A percentile compares a stretch with the other conserved stretches of the same genome.
Conservation (phyloP, 2,797 vertebrate genomes). For the Brachymystax lenok region DNA sequence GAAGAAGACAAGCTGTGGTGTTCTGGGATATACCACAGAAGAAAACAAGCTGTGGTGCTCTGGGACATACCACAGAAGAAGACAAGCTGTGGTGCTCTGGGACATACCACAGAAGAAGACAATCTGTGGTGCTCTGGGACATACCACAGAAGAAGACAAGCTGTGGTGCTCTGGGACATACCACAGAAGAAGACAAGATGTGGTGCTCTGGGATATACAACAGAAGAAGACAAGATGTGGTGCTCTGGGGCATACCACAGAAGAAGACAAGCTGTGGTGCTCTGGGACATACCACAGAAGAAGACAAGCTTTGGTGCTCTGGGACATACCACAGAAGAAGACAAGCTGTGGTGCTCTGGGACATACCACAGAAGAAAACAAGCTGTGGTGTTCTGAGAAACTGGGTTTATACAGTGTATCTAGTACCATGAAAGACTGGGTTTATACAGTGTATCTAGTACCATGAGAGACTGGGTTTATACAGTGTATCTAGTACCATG, state of each 20-base stretch:
- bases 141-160: neutral
- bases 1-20: slow-evolving; percentile 20
- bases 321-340: slow-evolving; percentile 46
- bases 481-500: no score
- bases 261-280: slow-evolving; percentile 5
- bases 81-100: slow-evolving; percentile 44
- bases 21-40: neutral
- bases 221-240: slow-evolving; percentile 24
- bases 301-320: slow-evolving; percentile 43
- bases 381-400: slow-evolving; percentile 50
- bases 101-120: slow-evolving; percentile 44
- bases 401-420: no score
- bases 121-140: neutral
- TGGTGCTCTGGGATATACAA: neutral
- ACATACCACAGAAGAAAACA: neutral
- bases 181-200: slow-evolving; percentile 37
- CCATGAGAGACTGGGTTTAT: no score
- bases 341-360: neutral
- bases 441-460: no score
- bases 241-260: slow-evolving; percentile 53
- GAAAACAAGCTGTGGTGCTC: neutral
- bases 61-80: neutral
- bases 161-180: slow-evolving; percentile 52
- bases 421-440: no score
- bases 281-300: neutral